Base-by-base conservation (phyloP, 2,797 vertebrate genomes). In the Okamejei kenojei region DNA sequence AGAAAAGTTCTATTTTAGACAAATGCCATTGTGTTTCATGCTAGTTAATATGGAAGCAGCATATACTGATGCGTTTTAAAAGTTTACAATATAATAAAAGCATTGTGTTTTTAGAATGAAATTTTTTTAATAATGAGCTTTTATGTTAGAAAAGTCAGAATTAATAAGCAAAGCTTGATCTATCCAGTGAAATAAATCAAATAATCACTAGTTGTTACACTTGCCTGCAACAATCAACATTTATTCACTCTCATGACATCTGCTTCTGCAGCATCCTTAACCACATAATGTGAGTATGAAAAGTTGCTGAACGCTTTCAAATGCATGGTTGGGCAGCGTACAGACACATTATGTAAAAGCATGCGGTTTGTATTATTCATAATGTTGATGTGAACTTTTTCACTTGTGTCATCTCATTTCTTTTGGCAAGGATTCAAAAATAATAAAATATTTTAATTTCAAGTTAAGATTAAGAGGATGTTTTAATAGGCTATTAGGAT, bases 1-100 rank as follows among this genome's bases (percentile, higher is more conserved):
- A 73, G 71, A 68, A 23, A 7, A 68, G 63, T 90, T 32, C 35
- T 3, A 90, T 91, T 91, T 91, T 91, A 65, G 32, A 65, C 13
- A 45, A 63, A 86, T 86, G 82, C 58, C 2, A 17, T 63, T 91
- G 38, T 54, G 88, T 26, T 91, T 91, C 21, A 73, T 91, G 35
- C 38, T 91, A 73, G 73, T 91, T 35, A 29, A 73, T 38, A 54
- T 73, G 65, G 38, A 91, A 45, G 15, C 45, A 84, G 23, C 9
- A 7, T 90, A 35, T 35, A 71, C n/a, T 32, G 61, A 91, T 90
- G 68, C 38, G 65, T 45, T 91, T 91, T 74, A 38, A 91, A 91
- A 45, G 68, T 73, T 73, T 91, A 32, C 35, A 73, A 45, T 26
- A 73, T 73, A 45, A 73, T 45, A 71, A 91, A 91, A 91, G 23